Conservation (phyloP, 2,888 invertebrate species). For the Agrilus biguttatus region DNA sequence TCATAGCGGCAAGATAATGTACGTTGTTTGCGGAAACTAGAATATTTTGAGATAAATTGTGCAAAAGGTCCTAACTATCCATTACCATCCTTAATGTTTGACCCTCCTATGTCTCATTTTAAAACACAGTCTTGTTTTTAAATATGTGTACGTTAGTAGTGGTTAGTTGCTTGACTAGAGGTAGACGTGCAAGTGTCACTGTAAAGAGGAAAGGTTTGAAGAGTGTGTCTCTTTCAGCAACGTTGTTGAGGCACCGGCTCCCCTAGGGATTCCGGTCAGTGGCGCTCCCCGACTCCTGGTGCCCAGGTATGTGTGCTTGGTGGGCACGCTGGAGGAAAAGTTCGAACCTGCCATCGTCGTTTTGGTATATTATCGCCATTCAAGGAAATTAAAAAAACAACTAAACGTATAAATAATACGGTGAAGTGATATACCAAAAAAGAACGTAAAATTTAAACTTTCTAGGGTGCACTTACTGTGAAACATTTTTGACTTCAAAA, state of each 20-base stretch:
- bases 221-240: constrained; percentile 37
- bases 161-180: constrained; percentile 23
- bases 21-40: too few species aligned
- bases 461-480: too few species aligned
- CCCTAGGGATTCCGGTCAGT: constrained; percentile 33
- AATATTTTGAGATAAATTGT: too few species aligned
- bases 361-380: too few species aligned
- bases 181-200: constrained; percentile 26
- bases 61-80: too few species aligned
- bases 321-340: constrained; percentile 6
- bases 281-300: constrained; percentile 33
- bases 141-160: constrained; percentile 8
- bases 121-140: constrained; percentile 3
- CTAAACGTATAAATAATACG: too few species aligned
- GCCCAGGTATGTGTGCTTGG: constrained; percentile 37
- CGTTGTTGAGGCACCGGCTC: constrained; percentile 33
- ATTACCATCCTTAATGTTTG: too few species aligned
- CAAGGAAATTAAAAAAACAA: too few species aligned
- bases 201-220: constrained; percentile 31
- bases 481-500: too few species aligned
- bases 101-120: constrained; percentile 2
- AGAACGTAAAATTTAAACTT: too few species aligned
- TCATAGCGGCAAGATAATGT: too few species aligned
- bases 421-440: too few species aligned
- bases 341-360: background rate